Conservation (phyloP, 2,888 invertebrate species). For the Heliconius cydno region DNA sequence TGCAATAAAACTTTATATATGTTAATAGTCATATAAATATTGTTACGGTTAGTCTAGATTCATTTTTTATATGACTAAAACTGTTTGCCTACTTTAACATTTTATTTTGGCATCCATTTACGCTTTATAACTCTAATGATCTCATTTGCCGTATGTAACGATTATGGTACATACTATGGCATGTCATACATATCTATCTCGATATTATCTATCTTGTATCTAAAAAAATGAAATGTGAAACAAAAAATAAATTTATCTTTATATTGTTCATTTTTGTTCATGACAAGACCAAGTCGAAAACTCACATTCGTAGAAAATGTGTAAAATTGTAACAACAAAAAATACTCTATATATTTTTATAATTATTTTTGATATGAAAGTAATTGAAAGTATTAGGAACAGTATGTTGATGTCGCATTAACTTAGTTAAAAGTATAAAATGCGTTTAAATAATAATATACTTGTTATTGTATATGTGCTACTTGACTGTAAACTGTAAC, state of each 20-base stretch:
- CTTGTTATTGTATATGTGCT: slow-evolving; percentile 78
- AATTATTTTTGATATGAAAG: not conserved
- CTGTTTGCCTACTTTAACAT: not conserved
- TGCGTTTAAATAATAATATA: slow-evolving; percentile 16
- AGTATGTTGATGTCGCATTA: not conserved
- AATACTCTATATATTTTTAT: not conserved
- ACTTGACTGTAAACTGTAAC: slow-evolving; percentile 83
- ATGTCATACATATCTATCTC: no score
- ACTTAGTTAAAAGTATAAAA: slow-evolving; percentile 14
- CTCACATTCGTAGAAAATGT: no score
- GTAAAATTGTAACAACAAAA: not conserved
- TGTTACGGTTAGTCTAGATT: not conserved
- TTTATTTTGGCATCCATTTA: not conserved
- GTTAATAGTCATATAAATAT: slow-evolving; percentile 4
- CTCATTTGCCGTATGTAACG: not conserved
- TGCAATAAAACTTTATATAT: slow-evolving; percentile 1
- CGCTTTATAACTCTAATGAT: not conserved
- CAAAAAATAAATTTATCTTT: slow-evolving; percentile 2
- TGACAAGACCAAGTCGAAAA: not conserved
- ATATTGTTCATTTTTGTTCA: not conserved
- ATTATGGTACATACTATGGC: not conserved
- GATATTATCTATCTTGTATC: no score
- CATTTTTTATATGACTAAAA: slow-evolving; percentile 7
- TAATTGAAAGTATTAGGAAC: not conserved
- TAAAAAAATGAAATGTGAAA: not conserved